These are phyloP conservation scores for Agriopis leucophaearia DNA, from an alignment of 2,888 invertebrate genomes.

Conservation along the genomic window DNA sequence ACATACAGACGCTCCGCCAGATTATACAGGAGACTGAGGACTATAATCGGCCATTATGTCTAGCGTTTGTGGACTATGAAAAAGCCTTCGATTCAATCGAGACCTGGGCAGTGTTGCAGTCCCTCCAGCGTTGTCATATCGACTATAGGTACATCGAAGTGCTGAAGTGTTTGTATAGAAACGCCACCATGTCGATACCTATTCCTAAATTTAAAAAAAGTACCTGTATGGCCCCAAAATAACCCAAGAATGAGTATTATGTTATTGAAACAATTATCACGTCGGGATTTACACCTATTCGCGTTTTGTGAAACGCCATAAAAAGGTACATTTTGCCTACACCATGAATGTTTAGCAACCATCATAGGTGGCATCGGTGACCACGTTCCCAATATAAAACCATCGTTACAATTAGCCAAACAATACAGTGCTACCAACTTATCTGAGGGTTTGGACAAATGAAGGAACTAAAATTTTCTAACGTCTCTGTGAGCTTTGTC, in stretches of 20 bases:
- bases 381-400: conserved; percentile 22
- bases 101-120: no score
- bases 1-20: no score
- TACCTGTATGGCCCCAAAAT: neutral
- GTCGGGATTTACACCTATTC: conserved; percentile 8
- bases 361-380: conserved; percentile 29
- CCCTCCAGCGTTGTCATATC: no score
- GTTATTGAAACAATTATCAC: conserved; percentile 10
- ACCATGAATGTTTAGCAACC: conserved; percentile 28
- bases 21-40: no score
- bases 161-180: no score
- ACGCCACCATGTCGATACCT: no score
- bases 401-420: conserved; percentile 28
- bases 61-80: no score
- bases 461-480: neutral
- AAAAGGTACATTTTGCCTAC: conserved; percentile 29
- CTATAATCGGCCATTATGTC: no score
- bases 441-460: neutral
- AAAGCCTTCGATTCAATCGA: no score
- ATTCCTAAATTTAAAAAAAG: no score
- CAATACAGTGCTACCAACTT: neutral
- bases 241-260: neutral
- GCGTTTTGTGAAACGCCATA: conserved; percentile 28
- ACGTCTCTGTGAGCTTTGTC: neutral
- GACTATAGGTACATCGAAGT: no score